A percentile compares a stretch with the other conserved stretches of the same genome.
phyloP scores from a whole-genome alignment of 1,140 invertebrate species.

The Lordiphosa clarofinis region DNA sequence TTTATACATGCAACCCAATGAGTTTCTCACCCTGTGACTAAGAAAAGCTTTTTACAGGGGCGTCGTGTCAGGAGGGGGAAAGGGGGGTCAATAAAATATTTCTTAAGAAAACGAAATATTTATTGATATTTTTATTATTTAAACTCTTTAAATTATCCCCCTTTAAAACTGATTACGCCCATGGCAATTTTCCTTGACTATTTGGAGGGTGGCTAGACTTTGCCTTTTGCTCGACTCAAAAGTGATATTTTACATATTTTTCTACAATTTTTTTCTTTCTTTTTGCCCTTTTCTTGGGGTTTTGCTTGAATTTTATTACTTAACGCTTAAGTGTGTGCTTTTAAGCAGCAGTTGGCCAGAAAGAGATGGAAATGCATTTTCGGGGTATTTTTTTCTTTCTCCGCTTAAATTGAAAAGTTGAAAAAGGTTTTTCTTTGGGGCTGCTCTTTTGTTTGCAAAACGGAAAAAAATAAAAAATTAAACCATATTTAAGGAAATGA shows the following conservation, averaged over 20 bases:
- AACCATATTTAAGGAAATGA: slow-evolving; percentile 45
- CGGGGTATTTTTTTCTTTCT: slow-evolving; percentile 26
- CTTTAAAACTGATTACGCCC: too few species aligned
- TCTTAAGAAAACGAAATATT: too few species aligned
- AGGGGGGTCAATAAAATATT: too few species aligned
- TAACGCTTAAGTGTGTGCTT: slow-evolving; percentile 70
- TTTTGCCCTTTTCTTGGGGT: slow-evolving; percentile 56
- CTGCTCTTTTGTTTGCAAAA: slow-evolving; percentile 12
- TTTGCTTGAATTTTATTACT: slow-evolving; percentile 75
- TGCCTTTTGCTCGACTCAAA: slow-evolving; percentile 42
- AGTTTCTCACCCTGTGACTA: slow-evolving; percentile 8
- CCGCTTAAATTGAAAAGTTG: slow-evolving; percentile 70
- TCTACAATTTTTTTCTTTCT: slow-evolving; percentile 34
- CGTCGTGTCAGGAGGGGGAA: slow-evolving; percentile 3
- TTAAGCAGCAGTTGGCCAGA: slow-evolving; percentile 7
- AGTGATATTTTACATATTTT: slow-evolving; percentile 77
- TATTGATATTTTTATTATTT: too few species aligned
- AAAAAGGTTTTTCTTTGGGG: slow-evolving; percentile 42
- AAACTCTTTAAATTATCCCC: too few species aligned
- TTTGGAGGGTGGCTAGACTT: slow-evolving; percentile 50
- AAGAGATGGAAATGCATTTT: slow-evolving; percentile 34
- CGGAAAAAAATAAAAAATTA: slow-evolving; percentile 22
- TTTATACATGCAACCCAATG: slow-evolving; percentile 63
- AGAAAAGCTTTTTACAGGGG: slow-evolving; percentile 23
- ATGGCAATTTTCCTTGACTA: too few species aligned